phyloP scores from a whole-genome alignment of 2,113 vertebrate species.

The Melanerpes formicivorus region DNA sequence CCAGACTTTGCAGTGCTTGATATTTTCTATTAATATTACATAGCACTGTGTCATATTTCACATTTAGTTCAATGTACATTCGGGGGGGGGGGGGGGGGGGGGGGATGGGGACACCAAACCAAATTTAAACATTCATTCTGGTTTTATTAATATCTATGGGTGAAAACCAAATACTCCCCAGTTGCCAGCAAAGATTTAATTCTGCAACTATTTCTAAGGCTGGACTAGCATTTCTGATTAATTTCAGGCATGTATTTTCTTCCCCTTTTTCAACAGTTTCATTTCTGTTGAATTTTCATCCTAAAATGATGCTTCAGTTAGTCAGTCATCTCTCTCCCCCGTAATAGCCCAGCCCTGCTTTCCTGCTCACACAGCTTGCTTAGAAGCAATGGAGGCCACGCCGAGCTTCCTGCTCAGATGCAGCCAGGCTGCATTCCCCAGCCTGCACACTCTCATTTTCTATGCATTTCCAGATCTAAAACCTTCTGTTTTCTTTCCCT shows the following conservation, averaged over 20 bases:
- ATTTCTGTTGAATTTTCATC: conserved; percentile 7
- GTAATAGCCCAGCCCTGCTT: not conserved
- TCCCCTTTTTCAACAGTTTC: not conserved
- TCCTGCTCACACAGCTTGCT: not conserved
- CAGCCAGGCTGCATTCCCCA: conserved; percentile 15
- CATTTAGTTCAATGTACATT: not conserved
- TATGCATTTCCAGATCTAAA: conserved; percentile 48
- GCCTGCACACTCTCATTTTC: conserved; percentile 26
- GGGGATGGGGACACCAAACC: not conserved
- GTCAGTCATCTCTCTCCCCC: not conserved
- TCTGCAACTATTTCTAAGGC: conserved; percentile 1
- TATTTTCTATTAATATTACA: not conserved
- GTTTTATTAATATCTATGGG: not conserved
- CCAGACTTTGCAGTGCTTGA: not conserved
- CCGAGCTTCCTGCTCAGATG: not conserved
- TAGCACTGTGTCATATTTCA: not conserved
- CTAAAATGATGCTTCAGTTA: not conserved
- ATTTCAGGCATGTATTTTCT: not conserved
- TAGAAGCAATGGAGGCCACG: not conserved
- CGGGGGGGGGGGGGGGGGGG: not conserved
- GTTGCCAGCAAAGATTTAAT: not conserved
- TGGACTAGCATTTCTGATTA: not conserved
- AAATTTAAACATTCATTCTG: not conserved
- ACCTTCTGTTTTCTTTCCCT: conserved; percentile 57
- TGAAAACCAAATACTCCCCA: not conserved